Evolutionary conservation across 1,140 invertebrate genomes (phyloP).

Genomic region (Nephila pilipes): DNA sequence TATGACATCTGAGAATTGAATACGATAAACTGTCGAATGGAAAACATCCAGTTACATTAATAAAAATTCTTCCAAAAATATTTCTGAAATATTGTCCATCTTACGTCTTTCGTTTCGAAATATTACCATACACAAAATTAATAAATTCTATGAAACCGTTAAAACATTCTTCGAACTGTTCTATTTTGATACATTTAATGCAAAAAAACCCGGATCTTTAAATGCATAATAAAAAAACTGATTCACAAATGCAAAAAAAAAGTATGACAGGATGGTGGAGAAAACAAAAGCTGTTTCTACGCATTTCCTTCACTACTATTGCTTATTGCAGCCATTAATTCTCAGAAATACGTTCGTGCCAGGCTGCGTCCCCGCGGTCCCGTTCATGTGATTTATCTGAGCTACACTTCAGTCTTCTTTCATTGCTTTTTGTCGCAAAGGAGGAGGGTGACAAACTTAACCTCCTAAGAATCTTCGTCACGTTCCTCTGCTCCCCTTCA

Average conservation of each 20-base stretch:
- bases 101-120: not conserved
- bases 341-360: conserved; percentile 74
- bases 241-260: conserved; percentile 32
- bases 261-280: not conserved
- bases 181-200: not conserved
- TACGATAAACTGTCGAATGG: too few relatives aligned
- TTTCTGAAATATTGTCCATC: not conserved
- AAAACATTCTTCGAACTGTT: not conserved
- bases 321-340: conserved; percentile 75
- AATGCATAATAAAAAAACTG: not conserved
- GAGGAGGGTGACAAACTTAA: conserved; percentile 60
- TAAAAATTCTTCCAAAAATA: not conserved
- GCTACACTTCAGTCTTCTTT: conserved; percentile 69
- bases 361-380: conserved; percentile 57
- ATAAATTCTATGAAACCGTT: not conserved
- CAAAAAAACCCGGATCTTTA: not conserved
- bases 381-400: conserved; percentile 73
- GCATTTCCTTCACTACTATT: conserved; percentile 69
- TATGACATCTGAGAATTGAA: too few relatives aligned
- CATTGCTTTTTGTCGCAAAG: conserved; percentile 71
- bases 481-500: conserved; percentile 32
- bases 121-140: not conserved
- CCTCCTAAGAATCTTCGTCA: conserved; percentile 53
- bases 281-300: conserved; percentile 66
- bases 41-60: too few relatives aligned